These are phyloP conservation scores for Scaptomyza graminum DNA, from an alignment of 1,140 invertebrate genomes.

Conservation along the genomic window DNA sequence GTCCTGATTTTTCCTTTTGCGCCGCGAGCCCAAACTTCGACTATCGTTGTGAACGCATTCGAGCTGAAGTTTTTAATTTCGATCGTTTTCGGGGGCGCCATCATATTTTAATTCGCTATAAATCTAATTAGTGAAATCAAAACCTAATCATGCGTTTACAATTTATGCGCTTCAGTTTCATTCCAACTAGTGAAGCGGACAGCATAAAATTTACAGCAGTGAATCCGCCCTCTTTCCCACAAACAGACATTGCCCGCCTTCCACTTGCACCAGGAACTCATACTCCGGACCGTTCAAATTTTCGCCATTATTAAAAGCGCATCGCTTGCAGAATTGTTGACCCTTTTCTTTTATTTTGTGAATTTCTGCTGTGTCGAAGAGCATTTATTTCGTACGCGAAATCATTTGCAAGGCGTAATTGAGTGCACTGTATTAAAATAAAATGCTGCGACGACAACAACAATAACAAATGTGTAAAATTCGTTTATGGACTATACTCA, in stretches of 20 bases:
- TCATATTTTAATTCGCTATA: slow-evolving; percentile 75
- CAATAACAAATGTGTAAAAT: neutral
- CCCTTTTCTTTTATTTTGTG: slow-evolving; percentile 16
- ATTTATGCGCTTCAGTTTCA: slow-evolving; percentile 74
- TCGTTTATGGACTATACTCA: no score
- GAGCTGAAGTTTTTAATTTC: slow-evolving; percentile 81
- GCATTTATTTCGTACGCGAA: slow-evolving; percentile 65
- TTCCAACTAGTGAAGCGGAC: slow-evolving; percentile 35
- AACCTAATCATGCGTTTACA: slow-evolving; percentile 80
- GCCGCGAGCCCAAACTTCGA: neutral
- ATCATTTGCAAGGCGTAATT: slow-evolving; percentile 67
- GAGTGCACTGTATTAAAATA: slow-evolving; percentile 72
- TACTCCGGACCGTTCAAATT: slow-evolving; percentile 33
- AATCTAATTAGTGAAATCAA: slow-evolving; percentile 82
- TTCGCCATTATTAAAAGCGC: slow-evolving; percentile 72
- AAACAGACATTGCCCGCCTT: neutral
- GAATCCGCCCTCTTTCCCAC: neutral
- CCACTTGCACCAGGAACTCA: neutral
- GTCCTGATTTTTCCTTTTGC: slow-evolving; percentile 23
- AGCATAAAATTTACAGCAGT: slow-evolving; percentile 40
- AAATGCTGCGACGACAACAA: slow-evolving; percentile 41
- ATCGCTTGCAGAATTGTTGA: slow-evolving; percentile 65
- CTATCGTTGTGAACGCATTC: slow-evolving; percentile 32
- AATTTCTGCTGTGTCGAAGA: slow-evolving; percentile 46
- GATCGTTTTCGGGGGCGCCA: slow-evolving; percentile 14